Base-by-base conservation (phyloP, 1,140 invertebrate genomes). In the Heliothis subflexa region DNA sequence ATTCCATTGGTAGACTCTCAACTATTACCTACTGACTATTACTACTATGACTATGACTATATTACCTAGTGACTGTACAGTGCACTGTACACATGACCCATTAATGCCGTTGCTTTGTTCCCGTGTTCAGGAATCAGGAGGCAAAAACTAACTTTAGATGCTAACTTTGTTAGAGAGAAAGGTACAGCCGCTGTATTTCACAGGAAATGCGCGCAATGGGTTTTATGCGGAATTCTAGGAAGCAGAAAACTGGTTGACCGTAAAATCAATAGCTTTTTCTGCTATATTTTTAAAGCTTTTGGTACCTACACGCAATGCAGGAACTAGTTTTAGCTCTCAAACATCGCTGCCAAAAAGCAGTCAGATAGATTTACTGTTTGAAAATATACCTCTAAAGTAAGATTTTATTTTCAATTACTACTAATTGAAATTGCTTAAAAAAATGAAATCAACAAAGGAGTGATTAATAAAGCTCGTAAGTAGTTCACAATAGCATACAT, bases 201-300 rank as follows among this genome's bases (percentile, higher is more conserved):
- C 40, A 47, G 62, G 62, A 66, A 66, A 66, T 66, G 40, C 40
- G 40, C 62, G 47, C 62, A 66, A 66, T 47, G 40, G 62, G 40
- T 66, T 47, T 66, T 47, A 66, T 66, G 62, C 62, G 18, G 62
- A 66, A 66, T 47, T 66, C 62, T 66, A 47, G 62, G 40, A 47
- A 66, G 28, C 40, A 40, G 40, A 47, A 64, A 66, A 47, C 62
- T 66, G 40, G 62, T 10, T 18, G n/a, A 66, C 62, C 10, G 62
- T 66, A 47, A 66, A 66, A 66, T 66, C 62, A 66, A 66, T 66
- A 66, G 62, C 62, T 66, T 66, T 66, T 66, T 10, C 40, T 66
- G 16, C 10, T 40, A 66, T 49, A 21, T 64, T 64, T 11, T 64
- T 16, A 57, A 57, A 18, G 9, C 61, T 64, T 64, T 40, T 11